phyloP scores from a whole-genome alignment of 2,888 invertebrate species.

The Fragum sueziense region DNA sequence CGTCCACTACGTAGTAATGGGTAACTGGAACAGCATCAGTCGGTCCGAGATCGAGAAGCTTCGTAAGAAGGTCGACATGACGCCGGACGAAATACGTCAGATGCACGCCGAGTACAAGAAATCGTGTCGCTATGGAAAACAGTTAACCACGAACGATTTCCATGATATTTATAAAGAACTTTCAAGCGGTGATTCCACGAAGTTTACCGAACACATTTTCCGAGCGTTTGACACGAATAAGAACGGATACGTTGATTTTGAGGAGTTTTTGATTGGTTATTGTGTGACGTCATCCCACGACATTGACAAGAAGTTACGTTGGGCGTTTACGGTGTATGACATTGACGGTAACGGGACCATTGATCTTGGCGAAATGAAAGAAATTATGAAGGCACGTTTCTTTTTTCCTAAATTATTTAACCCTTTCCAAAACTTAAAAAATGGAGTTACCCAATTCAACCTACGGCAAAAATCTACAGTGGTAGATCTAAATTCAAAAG shows the following conservation, averaged over 20 bases:
- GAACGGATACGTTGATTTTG: constrained; percentile 57
- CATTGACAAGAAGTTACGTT: constrained; percentile 46
- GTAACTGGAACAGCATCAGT: not conserved
- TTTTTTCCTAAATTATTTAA: too few species aligned
- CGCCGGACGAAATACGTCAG: not conserved
- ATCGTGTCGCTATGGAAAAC: not conserved
- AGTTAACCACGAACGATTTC: not conserved
- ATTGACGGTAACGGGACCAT: constrained; percentile 82
- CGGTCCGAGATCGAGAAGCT: not conserved
- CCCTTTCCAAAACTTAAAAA: too few species aligned
- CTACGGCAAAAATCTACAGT: too few species aligned
- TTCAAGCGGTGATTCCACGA: constrained; percentile 27
- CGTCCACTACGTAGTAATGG: not conserved
- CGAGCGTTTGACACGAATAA: constrained; percentile 56
- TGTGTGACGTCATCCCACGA: constrained; percentile 45
- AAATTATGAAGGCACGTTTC: constrained; percentile 50
- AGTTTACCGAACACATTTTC: constrained; percentile 57
- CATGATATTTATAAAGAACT: not conserved
- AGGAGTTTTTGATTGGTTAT: constrained; percentile 56
- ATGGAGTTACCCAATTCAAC: too few species aligned
- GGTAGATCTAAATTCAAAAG: too few species aligned
- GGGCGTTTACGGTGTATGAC: constrained; percentile 81
- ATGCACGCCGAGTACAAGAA: not conserved
- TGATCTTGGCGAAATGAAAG: constrained; percentile 65
- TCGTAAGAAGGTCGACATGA: not conserved